phyloP scores from a whole-genome alignment of 1,140 invertebrate genomes.

The Drosophila funebris region DNA sequence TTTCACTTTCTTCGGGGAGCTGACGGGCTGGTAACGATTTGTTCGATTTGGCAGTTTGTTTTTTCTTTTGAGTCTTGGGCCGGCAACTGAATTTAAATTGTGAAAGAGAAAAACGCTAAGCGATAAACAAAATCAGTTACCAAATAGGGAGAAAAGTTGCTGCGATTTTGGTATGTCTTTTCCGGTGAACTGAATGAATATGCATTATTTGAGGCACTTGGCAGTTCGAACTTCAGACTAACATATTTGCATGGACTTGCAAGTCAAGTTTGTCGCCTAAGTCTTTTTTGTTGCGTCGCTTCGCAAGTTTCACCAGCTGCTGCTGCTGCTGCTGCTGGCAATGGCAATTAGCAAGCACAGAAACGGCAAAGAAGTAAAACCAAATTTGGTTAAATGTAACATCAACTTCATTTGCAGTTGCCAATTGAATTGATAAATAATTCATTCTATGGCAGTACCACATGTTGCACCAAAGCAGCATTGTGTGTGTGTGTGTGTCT shows the following conservation, averaged over 20 bases:
- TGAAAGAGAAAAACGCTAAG: conserved; percentile 16
- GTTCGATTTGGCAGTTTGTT: conserved; percentile 42
- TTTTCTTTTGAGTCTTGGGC: conserved; percentile 19
- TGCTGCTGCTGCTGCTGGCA: conserved; percentile 26
- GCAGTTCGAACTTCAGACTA: not conserved
- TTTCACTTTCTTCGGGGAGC: conserved; percentile 73
- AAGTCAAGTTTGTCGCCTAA: conserved; percentile 47
- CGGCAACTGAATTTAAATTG: conserved; percentile 25
- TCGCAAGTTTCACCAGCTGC: conserved; percentile 63
- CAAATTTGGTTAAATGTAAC: conserved; percentile 81
- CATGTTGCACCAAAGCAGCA: conserved; percentile 28
- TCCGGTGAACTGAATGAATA: conserved; percentile 42
- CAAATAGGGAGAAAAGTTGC: conserved; percentile 45
- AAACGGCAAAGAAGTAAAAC: conserved; percentile 36
- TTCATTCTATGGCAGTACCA: conserved; percentile 53
- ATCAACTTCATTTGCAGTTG: conserved; percentile 74
- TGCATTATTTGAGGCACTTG: conserved; percentile 7
- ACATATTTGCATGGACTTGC: conserved; percentile 18
- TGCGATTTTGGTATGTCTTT: conserved; percentile 32
- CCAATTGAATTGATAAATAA: conserved; percentile 76
- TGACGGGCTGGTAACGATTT: conserved; percentile 36
- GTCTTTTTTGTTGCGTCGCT: conserved; percentile 45
- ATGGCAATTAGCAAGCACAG: conserved; percentile 65
- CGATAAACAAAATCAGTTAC: conserved; percentile 43
- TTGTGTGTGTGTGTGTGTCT: conserved; percentile 7